Evolutionary conservation across 64 coral and sea anemone genomes (phyloP).

Genomic region (Platygyra sinensis): DNA sequence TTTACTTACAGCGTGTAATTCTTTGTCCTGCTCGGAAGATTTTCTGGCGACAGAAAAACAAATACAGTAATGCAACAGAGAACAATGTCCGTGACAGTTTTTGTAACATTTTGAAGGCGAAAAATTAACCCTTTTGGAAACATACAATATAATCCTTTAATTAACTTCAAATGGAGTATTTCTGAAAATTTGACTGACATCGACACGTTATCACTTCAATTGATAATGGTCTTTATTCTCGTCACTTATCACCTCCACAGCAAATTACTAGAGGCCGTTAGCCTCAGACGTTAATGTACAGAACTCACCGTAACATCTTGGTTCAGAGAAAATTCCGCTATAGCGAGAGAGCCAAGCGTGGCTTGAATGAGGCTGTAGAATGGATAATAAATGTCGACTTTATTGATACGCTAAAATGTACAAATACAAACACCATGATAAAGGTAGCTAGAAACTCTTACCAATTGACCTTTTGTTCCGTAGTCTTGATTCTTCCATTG

Average conservation of each 20-base stretch:
- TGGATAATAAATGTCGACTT: background rate
- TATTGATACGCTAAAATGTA: background rate
- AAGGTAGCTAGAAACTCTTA: background rate
- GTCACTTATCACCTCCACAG: too few relatives aligned
- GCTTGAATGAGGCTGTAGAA: conserved; percentile 92
- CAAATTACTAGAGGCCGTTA: too few relatives aligned
- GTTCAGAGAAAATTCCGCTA: conserved; percentile 85
- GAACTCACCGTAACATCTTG: conserved; percentile 85
- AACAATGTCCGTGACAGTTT: too few relatives aligned
- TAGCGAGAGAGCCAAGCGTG: conserved; percentile 75
- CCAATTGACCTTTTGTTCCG: conserved; percentile 98
- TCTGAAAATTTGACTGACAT: too few relatives aligned
- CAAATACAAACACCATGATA: background rate
- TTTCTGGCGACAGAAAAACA: conserved; percentile 68
- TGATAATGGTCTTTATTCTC: background rate
- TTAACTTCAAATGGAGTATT: too few relatives aligned
- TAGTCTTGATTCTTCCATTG: conserved; percentile 88
- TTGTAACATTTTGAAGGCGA: too few relatives aligned
- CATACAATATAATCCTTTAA: too few relatives aligned
- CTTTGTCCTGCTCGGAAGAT: conserved; percentile 88
- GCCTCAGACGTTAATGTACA: background rate
- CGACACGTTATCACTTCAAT: too few relatives aligned
- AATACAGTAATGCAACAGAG: too few relatives aligned
- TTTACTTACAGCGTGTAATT: conserved; percentile 89
- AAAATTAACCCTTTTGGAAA: too few relatives aligned